Evolutionary conservation across 2,113 vertebrate species (phyloP), one percentile per base, ranked within the genome.

Genomic region (Plectropomus leopardus): DNA sequence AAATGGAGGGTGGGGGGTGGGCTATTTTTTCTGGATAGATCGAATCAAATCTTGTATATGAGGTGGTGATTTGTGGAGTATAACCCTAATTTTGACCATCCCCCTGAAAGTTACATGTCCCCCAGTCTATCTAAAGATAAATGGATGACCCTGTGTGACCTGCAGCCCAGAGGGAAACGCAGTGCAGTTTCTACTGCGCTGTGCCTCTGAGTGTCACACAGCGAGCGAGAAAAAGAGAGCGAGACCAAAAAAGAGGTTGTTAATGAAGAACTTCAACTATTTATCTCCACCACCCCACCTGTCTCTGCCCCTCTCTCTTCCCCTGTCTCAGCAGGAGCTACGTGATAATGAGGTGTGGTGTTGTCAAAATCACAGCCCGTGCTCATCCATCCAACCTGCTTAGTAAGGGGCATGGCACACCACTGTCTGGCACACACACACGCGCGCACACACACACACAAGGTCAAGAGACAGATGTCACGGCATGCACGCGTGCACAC

Each of bases 321-420:
- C 53, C 8, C 75, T 50, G 70, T 77, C 91, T 85, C 89, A 88
- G 92, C 86, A 86, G 89, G 91, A 86, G 78, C 79, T 76, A 66
- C 83, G 53, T 89, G 88, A 91, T 91, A 92, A 92, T 91, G 88
- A 93, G 88, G 86, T 77, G 85, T 87, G 86, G 76, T 85, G 86
- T 57, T 93, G 88, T 90, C 92, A 88, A 78, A 85, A 86, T 59
- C 78, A 61, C 76, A 86, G 86, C 72, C 72, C 55, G 19, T 58
- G 71, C 69, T 88, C 89, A 93, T 92, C 85, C 76, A 93, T 93
- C 88, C 90, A 78, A 21, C 70, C 88, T 93, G 90, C 85, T 93
- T 90, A 89, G 82, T 84, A 88, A 91, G 85, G 75, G 72, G 63
- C 74, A 67, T 51, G 32, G 40, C 67, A 17, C 79, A 75, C 54